Evolutionary conservation across 2,797 vertebrate genomes (phyloP).

Genomic region (Tokudaia tokunoshimensis): DNA sequence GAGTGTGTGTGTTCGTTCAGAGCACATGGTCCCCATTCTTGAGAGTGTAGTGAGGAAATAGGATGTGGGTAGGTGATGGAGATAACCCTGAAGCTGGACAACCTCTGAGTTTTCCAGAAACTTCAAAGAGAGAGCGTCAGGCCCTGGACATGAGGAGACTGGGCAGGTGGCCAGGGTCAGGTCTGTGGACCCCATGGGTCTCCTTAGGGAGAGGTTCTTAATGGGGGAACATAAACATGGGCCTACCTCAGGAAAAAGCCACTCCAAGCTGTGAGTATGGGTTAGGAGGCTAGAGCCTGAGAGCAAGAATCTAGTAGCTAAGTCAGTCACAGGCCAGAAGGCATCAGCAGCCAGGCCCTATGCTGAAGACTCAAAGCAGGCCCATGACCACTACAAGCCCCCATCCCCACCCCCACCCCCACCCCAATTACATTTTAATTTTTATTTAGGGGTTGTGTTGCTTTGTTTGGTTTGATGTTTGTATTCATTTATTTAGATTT

Average conservation of each 20-base stretch:
- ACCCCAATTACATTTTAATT: neutral
- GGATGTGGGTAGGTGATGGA: neutral
- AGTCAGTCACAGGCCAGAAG: neutral
- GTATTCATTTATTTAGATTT: neutral
- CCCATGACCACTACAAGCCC: neutral
- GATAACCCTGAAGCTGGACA: neutral
- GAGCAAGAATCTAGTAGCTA: neutral
- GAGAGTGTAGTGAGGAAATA: neutral
- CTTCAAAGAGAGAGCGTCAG: neutral
- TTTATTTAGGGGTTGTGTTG: neutral
- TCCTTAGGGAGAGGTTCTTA: neutral
- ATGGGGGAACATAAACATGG: neutral
- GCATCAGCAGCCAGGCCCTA: neutral
- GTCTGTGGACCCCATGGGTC: neutral
- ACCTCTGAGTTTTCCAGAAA: neutral
- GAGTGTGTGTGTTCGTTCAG: neutral
- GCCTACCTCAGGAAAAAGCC: neutral
- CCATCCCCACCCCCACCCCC: too few relatives aligned
- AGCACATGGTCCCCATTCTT: neutral
- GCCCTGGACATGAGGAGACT: neutral
- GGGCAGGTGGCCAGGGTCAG: neutral
- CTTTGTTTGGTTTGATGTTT: neutral
- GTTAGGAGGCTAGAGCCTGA: neutral
- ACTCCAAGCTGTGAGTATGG: neutral
- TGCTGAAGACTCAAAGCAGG: neutral